Conservation (phyloP, 2,888 invertebrate genomes). For the Lumbricus terrestris region DNA sequence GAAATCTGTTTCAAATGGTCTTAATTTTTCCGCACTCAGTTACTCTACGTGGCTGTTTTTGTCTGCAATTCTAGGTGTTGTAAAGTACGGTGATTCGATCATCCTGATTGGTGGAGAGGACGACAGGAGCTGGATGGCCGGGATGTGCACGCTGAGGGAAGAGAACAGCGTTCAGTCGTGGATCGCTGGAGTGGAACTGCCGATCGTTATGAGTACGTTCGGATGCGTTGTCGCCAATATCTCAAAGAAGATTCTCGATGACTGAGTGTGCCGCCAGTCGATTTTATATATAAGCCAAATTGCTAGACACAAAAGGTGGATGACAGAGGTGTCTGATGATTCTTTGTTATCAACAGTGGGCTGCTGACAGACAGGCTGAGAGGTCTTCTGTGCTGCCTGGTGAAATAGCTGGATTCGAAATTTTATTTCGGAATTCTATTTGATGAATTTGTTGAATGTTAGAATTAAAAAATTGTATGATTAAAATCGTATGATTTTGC, state of each 20-base stretch:
- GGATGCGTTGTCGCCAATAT: slow-evolving; percentile 53
- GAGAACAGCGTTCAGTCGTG: slow-evolving; percentile 45
- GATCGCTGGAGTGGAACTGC: slow-evolving; percentile 55
- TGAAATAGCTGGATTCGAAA: background rate
- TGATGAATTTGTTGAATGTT: background rate
- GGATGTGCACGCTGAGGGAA: slow-evolving; percentile 49
- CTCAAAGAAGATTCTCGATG: slow-evolving; percentile 28
- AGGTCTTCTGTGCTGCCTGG: background rate
- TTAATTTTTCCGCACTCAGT: background rate
- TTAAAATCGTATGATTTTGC: background rate
- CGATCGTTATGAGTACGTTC: slow-evolving; percentile 56
- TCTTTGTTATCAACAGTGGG: background rate
- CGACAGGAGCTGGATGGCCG: slow-evolving; percentile 58
- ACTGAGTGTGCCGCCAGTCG: background rate
- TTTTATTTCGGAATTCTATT: background rate
- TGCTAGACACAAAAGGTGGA: background rate
- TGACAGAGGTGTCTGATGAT: background rate
- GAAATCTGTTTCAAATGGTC: too few species aligned
- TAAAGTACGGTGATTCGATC: slow-evolving; percentile 53
- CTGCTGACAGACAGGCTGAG: background rate
- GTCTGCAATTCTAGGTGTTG: slow-evolving; percentile 40
- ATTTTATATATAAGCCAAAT: background rate
- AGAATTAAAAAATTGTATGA: background rate
- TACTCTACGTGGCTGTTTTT: background rate
- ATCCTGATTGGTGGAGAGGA: slow-evolving; percentile 56